These are phyloP conservation scores for Chrysomela aeneicollis DNA, from an alignment of 2,888 invertebrate species.

Conservation along the genomic window DNA sequence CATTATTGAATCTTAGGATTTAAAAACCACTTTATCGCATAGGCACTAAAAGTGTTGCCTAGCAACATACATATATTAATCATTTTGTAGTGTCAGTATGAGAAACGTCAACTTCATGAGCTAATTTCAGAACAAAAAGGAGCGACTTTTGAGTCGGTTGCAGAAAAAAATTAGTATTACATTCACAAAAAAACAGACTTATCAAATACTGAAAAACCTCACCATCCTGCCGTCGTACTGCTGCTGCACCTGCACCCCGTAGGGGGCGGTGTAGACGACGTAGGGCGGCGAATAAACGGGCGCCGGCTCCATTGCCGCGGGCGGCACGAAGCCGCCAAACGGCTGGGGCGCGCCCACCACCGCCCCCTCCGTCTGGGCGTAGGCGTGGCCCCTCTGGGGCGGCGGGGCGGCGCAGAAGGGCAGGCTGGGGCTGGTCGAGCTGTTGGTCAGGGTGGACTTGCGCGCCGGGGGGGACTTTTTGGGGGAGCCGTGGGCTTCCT, in stretches of 20 bases:
- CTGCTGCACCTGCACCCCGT: conserved; percentile 53
- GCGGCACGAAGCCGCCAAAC: conserved; percentile 42
- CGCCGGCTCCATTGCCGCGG: conserved; percentile 21
- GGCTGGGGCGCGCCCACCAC: conserved; percentile 39
- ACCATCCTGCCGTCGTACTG: conserved; percentile 57
- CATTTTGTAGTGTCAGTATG: too few relatives aligned
- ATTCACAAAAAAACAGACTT: conserved; percentile 13
- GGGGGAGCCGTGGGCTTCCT: conserved; percentile 44
- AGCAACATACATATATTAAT: too few relatives aligned
- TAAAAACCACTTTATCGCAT: too few relatives aligned
- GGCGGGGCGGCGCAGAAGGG: conserved; percentile 50
- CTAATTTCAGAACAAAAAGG: too few relatives aligned
- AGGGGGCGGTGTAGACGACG: conserved; percentile 55
- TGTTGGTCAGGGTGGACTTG: conserved; percentile 51
- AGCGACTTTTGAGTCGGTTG: too few relatives aligned
- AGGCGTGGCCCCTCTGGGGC: conserved; percentile 23
- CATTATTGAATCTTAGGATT: too few relatives aligned
- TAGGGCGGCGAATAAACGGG: conserved; percentile 54
- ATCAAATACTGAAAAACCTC: conserved; percentile 31
- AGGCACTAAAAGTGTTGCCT: too few relatives aligned
- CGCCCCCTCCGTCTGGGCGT: conserved; percentile 23
- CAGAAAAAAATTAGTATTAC: too few relatives aligned
- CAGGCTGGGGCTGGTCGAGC: conserved; percentile 58
- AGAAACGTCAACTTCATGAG: too few relatives aligned
- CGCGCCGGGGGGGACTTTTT: conserved; percentile 51